Base-by-base conservation (phyloP, 2,113 vertebrate genomes). In the Sylvietta virens region DNA sequence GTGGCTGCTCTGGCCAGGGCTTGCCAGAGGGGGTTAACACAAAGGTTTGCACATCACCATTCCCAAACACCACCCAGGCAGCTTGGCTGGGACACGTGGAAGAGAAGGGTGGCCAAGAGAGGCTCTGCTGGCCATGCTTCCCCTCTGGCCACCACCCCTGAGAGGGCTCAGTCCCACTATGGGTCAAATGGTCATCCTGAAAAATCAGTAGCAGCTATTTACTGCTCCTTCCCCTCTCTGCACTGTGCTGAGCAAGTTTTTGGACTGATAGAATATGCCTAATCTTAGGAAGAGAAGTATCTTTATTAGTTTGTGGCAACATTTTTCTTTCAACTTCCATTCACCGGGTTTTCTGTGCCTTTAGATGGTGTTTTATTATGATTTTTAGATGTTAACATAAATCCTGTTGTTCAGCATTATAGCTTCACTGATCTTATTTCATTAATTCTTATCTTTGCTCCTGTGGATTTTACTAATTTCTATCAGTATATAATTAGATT, bases 381-480 rank as follows among this genome's bases (percentile, higher is more conserved):
- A 67, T 71, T 85, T 91, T 92, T 17, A 91, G 71, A 67, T 81
- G 44, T 78, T 95, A 83, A 33, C 31, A 54, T 73, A 76, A 89
- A 92, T 89, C 23, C n/a, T 53, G 15, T 40, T 88, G 44, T 60
- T 94, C 45, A 35, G 71, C 56, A 39, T 40, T 71, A 47, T 37
- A 84, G 51, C 40, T 74, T 44, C 65, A 57, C 45, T 37, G 51
- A 92, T 91, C 45, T 79, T 70, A 65, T 86, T 80, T 89, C 73
- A 94, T 92, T 90, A 80, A 71, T 86, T 89, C 81, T 31, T 76
- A 39, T 79, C 69, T 86, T 81, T 74, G 14, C 70, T 92, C 7
- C 70, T 76, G 48, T 10, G 5, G 60, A 71, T 89, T 91, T 92
- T 92, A 84, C 81, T 89, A 84, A 86, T 95, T 89, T 83, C 82